Base-by-base conservation (phyloP, 2,888 invertebrate species). In the Antitype chi region DNA sequence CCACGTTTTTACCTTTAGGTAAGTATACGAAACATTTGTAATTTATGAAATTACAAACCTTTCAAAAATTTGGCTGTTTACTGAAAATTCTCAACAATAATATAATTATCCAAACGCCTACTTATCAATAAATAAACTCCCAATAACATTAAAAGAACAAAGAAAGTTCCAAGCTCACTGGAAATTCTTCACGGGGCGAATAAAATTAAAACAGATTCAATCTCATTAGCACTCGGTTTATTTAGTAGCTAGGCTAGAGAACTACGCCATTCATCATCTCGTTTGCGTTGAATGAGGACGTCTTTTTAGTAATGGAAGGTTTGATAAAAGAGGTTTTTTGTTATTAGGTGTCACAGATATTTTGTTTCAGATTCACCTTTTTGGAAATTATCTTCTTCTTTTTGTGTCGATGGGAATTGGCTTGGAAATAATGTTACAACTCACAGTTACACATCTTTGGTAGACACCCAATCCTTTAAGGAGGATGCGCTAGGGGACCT, bases 171-270 rank as follows among this genome's bases (percentile, higher is more conserved):
- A 3, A 28, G 38, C 47, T 59, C 57, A 60, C 23, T 67, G 68
- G 52, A 38, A 78, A 67, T 76, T 66, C 73, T 84, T 69, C 69
- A 74, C 71, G 23, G 23, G 3, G 28, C 57, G 80, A 87, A 89
- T 87, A 86, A 90, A 91, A 91, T 91, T 90, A 90, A 91, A 89
- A 88, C 85, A 86, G 90, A 90, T 90, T 88, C 90, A 91, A 92
- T 92, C 90, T 92, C 89, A 92, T 92, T 92, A 92, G 87, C 89
- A 85, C 80, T 85, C 78, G 70, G 90, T 88, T 90, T 92, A 92
- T 92, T 91, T 91, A 92, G 89, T 85, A 87, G 81, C 55, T 52
- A 32, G 63, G 53, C 84, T 80, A 88, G 85, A 80, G 85, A 78
- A 73, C 78, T 77, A 25, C 70, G 71, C 57, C 71, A 74, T 84